Conservation (phyloP, 2,113 vertebrate species). For the Phocoena sinus region DNA sequence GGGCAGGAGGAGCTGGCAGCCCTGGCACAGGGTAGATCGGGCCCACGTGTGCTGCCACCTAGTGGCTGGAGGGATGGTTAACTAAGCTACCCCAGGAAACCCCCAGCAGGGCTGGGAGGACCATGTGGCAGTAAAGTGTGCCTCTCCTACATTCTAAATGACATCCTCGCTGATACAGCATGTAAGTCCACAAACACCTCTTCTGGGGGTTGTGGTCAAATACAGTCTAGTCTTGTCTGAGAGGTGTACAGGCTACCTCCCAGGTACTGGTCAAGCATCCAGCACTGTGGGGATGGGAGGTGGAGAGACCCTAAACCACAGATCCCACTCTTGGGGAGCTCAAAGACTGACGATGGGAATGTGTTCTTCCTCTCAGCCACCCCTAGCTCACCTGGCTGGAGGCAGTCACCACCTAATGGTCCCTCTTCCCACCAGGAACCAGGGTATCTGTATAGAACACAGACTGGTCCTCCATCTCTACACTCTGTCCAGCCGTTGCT, state of each 20-base stretch:
- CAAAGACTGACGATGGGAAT: not conserved
- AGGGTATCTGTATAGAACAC: not conserved
- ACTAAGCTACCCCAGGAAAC: not conserved
- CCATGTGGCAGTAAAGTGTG: not conserved
- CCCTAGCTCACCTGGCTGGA: not conserved
- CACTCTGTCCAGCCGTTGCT: not conserved
- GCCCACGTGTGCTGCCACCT: conserved; percentile 12
- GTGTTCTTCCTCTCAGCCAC: not conserved
- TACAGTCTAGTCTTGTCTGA: not conserved
- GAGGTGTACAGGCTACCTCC: not conserved
- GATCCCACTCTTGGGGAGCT: not conserved
- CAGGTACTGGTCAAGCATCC: not conserved
- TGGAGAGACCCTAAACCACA: not conserved
- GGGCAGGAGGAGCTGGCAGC: not conserved
- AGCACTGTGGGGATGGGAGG: no score
- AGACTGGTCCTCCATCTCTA: not conserved
- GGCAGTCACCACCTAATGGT: not conserved
- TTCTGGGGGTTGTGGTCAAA: not conserved
- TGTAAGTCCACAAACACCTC: not conserved
- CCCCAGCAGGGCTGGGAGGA: not conserved
- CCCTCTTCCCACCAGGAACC: not conserved
- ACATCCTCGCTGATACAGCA: not conserved
- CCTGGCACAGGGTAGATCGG: accelerated
- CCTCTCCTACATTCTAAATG: not conserved
- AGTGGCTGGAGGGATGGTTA: not conserved